Conservation (phyloP, 2,888 invertebrate species). For the Epirrhoe tristata region DNA sequence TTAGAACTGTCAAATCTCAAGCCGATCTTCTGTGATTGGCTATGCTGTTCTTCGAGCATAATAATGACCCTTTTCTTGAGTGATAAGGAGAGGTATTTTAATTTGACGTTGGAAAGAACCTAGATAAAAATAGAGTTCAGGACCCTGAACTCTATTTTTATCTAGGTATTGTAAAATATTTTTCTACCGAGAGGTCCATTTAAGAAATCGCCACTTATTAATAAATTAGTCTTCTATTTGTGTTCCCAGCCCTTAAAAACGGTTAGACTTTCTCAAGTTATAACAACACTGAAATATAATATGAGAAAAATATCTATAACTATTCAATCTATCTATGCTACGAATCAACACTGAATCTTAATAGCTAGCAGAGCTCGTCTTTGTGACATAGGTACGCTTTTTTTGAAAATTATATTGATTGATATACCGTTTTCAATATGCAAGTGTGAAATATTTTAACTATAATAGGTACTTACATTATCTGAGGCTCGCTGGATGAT, state of each 20-base stretch:
- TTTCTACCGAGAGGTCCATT: no score
- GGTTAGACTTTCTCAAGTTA: background rate
- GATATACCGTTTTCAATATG: background rate
- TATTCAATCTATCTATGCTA: no score
- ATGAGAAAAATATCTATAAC: background rate
- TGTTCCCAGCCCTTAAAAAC: background rate
- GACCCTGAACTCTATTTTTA: no score
- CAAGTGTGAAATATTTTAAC: background rate
- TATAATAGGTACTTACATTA: background rate
- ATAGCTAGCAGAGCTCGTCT: background rate
- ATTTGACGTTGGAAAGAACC: no score
- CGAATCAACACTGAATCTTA: no score
- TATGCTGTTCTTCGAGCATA: slow-evolving; percentile 2
- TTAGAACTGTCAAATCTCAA: background rate
- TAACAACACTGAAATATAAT: background rate
- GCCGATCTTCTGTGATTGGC: background rate
- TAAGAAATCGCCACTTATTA: background rate
- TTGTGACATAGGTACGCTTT: background rate
- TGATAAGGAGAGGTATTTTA: no score
- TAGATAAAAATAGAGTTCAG: no score
- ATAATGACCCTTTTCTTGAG: background rate
- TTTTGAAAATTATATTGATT: background rate
- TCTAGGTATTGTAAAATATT: no score
- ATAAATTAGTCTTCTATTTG: background rate
- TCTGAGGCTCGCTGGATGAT: background rate